Evolutionary conservation across 2,797 vertebrate species (phyloP).

Genomic region (Stomatorhinus walkeri): DNA sequence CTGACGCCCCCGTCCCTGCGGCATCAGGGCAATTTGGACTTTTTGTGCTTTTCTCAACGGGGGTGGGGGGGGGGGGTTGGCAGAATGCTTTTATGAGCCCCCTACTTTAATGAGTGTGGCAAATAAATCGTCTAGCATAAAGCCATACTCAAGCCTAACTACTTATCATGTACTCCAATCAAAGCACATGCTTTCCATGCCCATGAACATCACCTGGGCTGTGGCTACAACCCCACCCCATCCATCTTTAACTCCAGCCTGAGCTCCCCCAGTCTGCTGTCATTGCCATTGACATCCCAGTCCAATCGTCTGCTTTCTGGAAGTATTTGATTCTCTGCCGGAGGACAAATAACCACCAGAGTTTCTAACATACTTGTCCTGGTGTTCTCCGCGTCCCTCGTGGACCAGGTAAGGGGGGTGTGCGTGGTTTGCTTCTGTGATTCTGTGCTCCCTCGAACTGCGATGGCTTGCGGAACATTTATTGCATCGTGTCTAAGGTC

Average conservation of each 20-base stretch:
- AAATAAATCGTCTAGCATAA: neutral
- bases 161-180: neutral
- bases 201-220: neutral
- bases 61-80: too few relatives aligned
- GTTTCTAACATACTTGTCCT: neutral
- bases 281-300: neutral
- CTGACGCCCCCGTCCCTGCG: constrained; percentile 11
- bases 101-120: neutral
- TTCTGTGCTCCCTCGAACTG: neutral
- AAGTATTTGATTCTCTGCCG: constrained; percentile 42
- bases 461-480: neutral
- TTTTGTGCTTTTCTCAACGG: neutral
- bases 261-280: neutral
- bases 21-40: neutral
- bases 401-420: constrained; percentile 24
- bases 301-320: neutral
- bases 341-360: constrained; percentile 39
- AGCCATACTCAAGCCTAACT: neutral
- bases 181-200: neutral
- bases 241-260: neutral
- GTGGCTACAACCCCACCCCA: neutral
- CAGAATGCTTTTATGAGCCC: neutral
- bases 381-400: constrained; percentile 18
- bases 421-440: neutral
- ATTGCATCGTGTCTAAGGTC: neutral